Conservation (phyloP, 2,797 vertebrate genomes). For the Enteromius argenteus region DNA sequence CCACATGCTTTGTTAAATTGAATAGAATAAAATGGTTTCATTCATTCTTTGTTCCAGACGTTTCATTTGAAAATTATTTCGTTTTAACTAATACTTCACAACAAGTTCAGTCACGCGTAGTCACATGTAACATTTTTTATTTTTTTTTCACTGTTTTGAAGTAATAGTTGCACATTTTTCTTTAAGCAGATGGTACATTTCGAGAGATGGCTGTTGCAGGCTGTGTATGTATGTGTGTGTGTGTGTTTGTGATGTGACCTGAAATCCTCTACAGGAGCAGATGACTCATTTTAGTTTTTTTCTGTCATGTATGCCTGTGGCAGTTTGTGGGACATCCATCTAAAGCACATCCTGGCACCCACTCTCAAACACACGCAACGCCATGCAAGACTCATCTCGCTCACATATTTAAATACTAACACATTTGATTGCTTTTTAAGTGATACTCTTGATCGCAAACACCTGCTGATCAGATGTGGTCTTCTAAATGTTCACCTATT, state of each 20-base stretch:
- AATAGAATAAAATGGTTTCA: constrained; percentile 3
- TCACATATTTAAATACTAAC: constrained; percentile 36
- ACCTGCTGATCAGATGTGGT: neutral
- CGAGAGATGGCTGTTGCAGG: neutral
- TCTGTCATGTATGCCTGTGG: constrained; percentile 42
- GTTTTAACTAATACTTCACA: neutral
- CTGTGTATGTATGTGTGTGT: constrained; percentile 13
- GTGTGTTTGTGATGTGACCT: constrained; percentile 19
- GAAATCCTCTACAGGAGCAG: constrained; percentile 40
- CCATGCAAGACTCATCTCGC: constrained; percentile 29
- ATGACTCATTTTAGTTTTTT: constrained; percentile 53
- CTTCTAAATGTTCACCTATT: neutral
- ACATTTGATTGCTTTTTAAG: constrained; percentile 18
- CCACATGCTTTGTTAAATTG: neutral
- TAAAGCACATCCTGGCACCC: constrained; percentile 44
- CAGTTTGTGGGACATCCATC: constrained; percentile 47
- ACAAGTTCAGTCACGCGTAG: neutral
- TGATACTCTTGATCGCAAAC: neutral
- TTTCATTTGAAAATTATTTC: neutral
- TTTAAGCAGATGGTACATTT: constrained; percentile 23
- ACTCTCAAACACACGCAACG: constrained; percentile 28
- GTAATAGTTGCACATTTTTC: neutral
- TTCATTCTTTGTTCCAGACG: neutral
- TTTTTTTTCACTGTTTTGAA: neutral
- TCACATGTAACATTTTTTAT: neutral